Conservation (phyloP, 2,113 vertebrate genomes). For the Poeciliopsis prolifica region DNA sequence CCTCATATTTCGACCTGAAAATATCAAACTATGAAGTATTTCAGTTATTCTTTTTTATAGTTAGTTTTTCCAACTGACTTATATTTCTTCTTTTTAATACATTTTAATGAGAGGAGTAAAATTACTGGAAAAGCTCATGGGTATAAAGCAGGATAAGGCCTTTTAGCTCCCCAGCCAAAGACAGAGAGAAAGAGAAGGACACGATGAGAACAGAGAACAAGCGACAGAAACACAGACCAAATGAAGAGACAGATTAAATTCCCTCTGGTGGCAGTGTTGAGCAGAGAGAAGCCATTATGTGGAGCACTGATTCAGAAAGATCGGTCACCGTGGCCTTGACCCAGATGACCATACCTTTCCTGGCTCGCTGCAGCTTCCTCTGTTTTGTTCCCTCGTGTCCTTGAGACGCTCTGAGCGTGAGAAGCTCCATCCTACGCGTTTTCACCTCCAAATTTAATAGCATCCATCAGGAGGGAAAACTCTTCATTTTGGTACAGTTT, state of each 20-base stretch:
- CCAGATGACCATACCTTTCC: slow-evolving; percentile 23
- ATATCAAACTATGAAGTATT: too few species aligned
- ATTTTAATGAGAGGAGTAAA: slow-evolving; percentile 7
- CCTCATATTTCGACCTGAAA: too few species aligned
- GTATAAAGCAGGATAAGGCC: not conserved
- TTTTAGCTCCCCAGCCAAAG: slow-evolving; percentile 1
- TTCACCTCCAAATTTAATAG: slow-evolving; percentile 40
- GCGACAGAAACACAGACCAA: slow-evolving; percentile 34
- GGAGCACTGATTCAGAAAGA: slow-evolving; percentile 73
- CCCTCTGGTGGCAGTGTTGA: slow-evolving; percentile 45
- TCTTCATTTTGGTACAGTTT: slow-evolving; percentile 50
- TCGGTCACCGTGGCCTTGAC: slow-evolving; percentile 44
- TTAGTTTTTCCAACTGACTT: too few species aligned
- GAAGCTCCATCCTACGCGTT: slow-evolving; percentile 25
- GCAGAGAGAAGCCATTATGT: slow-evolving; percentile 63
- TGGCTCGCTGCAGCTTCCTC: slow-evolving; percentile 16
- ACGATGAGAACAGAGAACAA: slow-evolving; percentile 5
- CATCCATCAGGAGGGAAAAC: slow-evolving; percentile 46
- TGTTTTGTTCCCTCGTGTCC: slow-evolving; percentile 15
- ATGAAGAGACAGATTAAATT: slow-evolving; percentile 46
- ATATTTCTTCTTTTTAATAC: not conserved
- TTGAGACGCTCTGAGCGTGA: slow-evolving; percentile 37
- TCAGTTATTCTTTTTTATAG: too few species aligned
- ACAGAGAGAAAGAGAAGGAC: slow-evolving; percentile 10
- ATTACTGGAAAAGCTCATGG: slow-evolving; percentile 1